A percentile compares a stretch with the other conserved stretches of the same genome.
Conservation (phyloP, 1,140 invertebrate genomes). For the Anoplophora glabripennis region DNA sequence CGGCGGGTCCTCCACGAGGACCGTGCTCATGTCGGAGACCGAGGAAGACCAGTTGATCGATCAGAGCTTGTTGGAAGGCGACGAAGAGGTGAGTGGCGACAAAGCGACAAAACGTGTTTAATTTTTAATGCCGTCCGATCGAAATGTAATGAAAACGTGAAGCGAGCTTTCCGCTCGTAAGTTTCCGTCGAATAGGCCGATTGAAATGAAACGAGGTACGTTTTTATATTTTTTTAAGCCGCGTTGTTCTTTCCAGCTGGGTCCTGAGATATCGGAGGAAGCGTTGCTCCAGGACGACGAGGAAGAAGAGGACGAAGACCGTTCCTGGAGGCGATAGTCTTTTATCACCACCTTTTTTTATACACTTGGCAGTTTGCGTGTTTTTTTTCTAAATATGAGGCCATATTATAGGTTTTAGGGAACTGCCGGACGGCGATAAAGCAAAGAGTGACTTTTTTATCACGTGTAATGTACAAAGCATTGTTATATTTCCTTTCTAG, state of each 20-base stretch:
- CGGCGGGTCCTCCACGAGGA: conserved; percentile 31
- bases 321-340: conserved; percentile 58
- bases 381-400: neutral
- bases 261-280: conserved; percentile 46
- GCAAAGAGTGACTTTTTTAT: neutral
- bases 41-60: conserved; percentile 50
- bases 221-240: no score
- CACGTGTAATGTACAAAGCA: neutral
- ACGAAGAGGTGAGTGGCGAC: conserved; percentile 39
- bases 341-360: neutral
- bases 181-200: no score
- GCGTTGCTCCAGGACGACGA: conserved; percentile 55
- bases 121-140: no score
- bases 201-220: no score
- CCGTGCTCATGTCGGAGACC: conserved; percentile 46
- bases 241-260: conserved; percentile 27
- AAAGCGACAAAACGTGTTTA: no score
- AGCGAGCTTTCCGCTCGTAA: no score
- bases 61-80: conserved; percentile 48
- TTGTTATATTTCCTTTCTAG: neutral
- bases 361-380: neutral
- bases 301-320: conserved; percentile 60
- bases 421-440: neutral
- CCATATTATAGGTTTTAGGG: neutral
- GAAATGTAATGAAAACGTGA: no score